These are phyloP conservation scores for Ornithorhynchus anatinus DNA, from an alignment of 2,113 vertebrate species.

Conservation along the genomic window DNA sequence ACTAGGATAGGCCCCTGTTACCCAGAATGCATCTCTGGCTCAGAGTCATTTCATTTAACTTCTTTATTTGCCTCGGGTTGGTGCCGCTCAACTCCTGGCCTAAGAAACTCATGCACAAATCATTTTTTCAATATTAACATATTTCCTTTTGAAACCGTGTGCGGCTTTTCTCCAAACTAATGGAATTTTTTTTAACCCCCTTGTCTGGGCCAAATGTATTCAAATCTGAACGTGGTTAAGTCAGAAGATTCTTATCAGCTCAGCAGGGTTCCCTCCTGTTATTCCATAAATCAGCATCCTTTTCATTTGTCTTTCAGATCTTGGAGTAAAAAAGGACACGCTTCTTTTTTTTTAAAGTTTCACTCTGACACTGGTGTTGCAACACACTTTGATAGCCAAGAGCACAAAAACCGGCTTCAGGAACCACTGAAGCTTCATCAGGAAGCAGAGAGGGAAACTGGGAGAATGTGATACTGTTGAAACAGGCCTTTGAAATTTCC, in stretches of 20 bases:
- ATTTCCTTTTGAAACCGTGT: slow-evolving; percentile 77
- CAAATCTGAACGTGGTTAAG: slow-evolving; percentile 78
- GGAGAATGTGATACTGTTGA: slow-evolving; percentile 72
- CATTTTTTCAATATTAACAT: slow-evolving; percentile 70
- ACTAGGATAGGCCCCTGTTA: neutral
- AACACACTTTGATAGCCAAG: slow-evolving; percentile 75
- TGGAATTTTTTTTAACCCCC: slow-evolving; percentile 68
- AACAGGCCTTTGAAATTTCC: slow-evolving; percentile 75
- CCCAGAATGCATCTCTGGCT: slow-evolving; percentile 4
- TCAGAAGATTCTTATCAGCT: slow-evolving; percentile 78
- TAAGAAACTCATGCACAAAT: slow-evolving; percentile 52
- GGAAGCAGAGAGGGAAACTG: slow-evolving; percentile 53
- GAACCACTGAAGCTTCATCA: slow-evolving; percentile 77
- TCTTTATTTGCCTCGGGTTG: slow-evolving; percentile 63
- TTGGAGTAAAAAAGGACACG: slow-evolving; percentile 72
- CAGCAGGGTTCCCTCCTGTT: slow-evolving; percentile 80
- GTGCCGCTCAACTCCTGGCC: slow-evolving; percentile 47
- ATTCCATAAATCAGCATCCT: slow-evolving; percentile 78
- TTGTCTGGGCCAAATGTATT: slow-evolving; percentile 78
- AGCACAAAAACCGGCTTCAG: slow-evolving; percentile 76
- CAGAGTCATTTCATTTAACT: slow-evolving; percentile 59
- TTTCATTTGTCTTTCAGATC: slow-evolving; percentile 78
- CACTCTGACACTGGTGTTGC: slow-evolving; percentile 68
- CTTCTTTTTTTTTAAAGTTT: slow-evolving; percentile 69
- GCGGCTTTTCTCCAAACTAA: slow-evolving; percentile 79